Conservation (phyloP, 1,140 invertebrate genomes). For the Drosophila hydei region DNA sequence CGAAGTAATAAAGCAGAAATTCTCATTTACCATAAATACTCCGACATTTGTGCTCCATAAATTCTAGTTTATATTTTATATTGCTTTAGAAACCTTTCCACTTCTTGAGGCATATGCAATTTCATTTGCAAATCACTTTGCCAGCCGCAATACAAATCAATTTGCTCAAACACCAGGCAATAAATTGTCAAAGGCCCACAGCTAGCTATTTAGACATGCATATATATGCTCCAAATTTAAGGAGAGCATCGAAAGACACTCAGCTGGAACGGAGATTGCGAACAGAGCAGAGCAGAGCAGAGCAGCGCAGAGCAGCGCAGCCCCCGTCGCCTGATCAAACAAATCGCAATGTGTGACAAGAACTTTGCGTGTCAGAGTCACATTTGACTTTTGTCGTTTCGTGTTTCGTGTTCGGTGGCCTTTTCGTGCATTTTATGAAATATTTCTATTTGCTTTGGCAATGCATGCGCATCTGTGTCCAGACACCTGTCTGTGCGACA, state of each 20-base stretch:
- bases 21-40: too few relatives aligned
- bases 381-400: slow-evolving; percentile 78
- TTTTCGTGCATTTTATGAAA: slow-evolving; percentile 22
- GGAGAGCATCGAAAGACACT: neutral
- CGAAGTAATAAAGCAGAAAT: too few relatives aligned
- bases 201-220: too few relatives aligned
- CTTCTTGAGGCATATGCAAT: slow-evolving; percentile 48
- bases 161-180: slow-evolving; percentile 72
- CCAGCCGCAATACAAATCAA: slow-evolving; percentile 54
- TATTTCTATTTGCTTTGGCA: slow-evolving; percentile 34
- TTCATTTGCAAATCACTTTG: slow-evolving; percentile 45
- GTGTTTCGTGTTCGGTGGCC: slow-evolving; percentile 62
- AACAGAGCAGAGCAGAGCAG: slow-evolving; percentile 13
- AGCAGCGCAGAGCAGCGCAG: neutral
- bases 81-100: neutral
- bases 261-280: neutral
- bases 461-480: slow-evolving; percentile 13
- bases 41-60: too few relatives aligned
- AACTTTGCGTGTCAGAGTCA: slow-evolving; percentile 78
- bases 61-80: too few relatives aligned
- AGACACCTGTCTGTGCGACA: slow-evolving; percentile 18
- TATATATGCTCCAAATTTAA: neutral
- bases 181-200: slow-evolving; percentile 55
- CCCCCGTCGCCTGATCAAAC: slow-evolving; percentile 47
- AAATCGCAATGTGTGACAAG: slow-evolving; percentile 69